Base-by-base conservation (phyloP, 2,888 invertebrate genomes). In the Incurvaria masculella region DNA sequence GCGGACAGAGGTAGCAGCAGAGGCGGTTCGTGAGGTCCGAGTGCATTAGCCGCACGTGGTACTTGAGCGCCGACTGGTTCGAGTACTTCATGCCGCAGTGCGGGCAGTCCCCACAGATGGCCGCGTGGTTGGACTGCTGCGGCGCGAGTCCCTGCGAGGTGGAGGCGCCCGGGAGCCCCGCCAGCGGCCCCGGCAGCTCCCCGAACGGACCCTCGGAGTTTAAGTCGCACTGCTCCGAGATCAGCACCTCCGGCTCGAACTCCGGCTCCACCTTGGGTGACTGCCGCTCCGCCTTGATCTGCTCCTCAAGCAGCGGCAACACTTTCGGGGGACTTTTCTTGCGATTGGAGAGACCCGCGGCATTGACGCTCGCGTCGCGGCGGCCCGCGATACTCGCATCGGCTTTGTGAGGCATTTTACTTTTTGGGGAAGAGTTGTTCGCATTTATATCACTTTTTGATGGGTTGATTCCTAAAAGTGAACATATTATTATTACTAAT, bases 11-110 rank as follows among this genome's bases (percentile, higher is more conserved):
- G 63, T 86, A 85, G 64, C 86, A 86, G 66, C 85, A 86, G 52
- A 85, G 75, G 62, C 84, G 78, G 61, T 86, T 85, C 19, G 83
- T 82, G 55, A 86, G 69, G 64, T 86, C 86, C 26, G 86, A 86
- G 68, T 86, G 86, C 70, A 86, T 84, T 61, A 86, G 68, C 55
- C 85, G 75, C 42, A 85, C 85, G 57, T 85, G 85, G 62, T 86
- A 86, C 63, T 86, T 86, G 55, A 86, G 72, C 39, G 86, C 85
- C 1, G 86, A 86, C 64, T 85, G 86, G 64, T 86, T 86, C 45
- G 85, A 84, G 66, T 86, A 85, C 52, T 82, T 80, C 75, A 84
- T 83, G 16, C 84, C 85, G 55, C 86, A 86, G 60, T 86, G 86
- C 1, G 86, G 86, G 59, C 86, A 86, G 55, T 82, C 83, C 0